Evolutionary conservation across 2,888 invertebrate genomes (phyloP), one percentile per base, ranked within the genome.

Genomic region (Idaea aversata): DNA sequence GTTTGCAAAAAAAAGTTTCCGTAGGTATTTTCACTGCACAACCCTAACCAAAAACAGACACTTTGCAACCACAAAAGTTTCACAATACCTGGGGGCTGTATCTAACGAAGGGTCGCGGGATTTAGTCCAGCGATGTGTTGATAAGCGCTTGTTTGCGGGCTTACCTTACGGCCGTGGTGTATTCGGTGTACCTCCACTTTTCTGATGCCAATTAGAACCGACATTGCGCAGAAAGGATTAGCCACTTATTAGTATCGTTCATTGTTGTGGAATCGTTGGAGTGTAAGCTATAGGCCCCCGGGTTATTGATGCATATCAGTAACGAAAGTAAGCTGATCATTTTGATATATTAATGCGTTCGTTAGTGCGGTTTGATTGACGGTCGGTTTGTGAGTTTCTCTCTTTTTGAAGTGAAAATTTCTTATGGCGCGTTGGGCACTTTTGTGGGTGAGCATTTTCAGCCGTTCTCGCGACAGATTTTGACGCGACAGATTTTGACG

Each of bases 161-260:
- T 80, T 83, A 88, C 90, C 89, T 47, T 13, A n/a, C 47, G 25
- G 25, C 25, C 25, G 25, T 25, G 25, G 25, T 25, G 25, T 25
- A 25, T 13, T 47, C 47, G 47, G 10, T 47, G 47, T 47, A 47
- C 13, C 47, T 85, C 87, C 86, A 81, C 89, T 13, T 90, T 87
- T 86, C 88, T 87, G 88, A 88, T 91, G 90, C 92, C 91, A 93
- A 93, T 93, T 93, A 93, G 86, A 85, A 81, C 81, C 86, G 85
- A 88, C 90, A 88, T 89, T 88, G 85, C 80, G 82, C 72, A 77
- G 80, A 87, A 90, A 88, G 89, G 90, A 90, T 88, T 88, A 85
- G 84, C 80, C 84, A 85, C 88, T 88, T 91, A 92, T 92, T 90
- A 90, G 82, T 87, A 88, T 87, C 88, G 82, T 88, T 90, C 90